Conservation (phyloP, 2,888 invertebrate species). For the Lasiommata megera region DNA sequence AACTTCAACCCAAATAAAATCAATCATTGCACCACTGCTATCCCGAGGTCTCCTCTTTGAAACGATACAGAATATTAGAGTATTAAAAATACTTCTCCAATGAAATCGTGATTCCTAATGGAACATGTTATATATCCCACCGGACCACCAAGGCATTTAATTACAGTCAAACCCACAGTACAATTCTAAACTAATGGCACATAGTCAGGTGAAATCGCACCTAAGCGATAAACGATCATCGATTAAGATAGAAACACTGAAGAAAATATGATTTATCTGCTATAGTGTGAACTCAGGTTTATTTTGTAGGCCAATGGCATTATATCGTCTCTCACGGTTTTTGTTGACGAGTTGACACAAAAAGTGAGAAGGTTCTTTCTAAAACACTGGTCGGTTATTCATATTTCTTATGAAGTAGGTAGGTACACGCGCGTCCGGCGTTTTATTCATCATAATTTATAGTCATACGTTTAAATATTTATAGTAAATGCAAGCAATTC, state of each 20-base stretch:
- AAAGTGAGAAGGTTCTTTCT: constrained; percentile 8
- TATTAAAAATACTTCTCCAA: too few relatives aligned
- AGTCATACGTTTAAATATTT: constrained; percentile 16
- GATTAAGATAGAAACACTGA: neutral
- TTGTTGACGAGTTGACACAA: constrained; percentile 16
- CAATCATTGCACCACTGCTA: too few relatives aligned
- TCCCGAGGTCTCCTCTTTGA: too few relatives aligned
- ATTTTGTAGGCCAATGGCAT: constrained; percentile 20
- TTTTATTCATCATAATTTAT: constrained; percentile 18
- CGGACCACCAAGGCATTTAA: too few relatives aligned
- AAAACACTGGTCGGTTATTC: constrained; percentile 10
- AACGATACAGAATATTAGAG: too few relatives aligned
- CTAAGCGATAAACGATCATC: too few relatives aligned
- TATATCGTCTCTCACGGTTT: constrained; percentile 6
- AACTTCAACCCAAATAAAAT: too few relatives aligned
- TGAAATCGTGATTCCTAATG: too few relatives aligned
- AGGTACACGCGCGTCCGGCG: constrained; percentile 7
- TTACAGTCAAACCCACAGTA: too few relatives aligned
- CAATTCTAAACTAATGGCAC: too few relatives aligned
- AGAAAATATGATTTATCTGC: neutral
- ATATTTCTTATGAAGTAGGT: constrained; percentile 6
- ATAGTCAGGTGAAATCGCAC: too few relatives aligned
- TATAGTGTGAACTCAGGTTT: constrained; percentile 5
- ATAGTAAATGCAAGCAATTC: constrained; percentile 24
- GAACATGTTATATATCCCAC: too few relatives aligned